Percentiles rank a stretch among this genome's conserved stretches.
Evolutionary conservation across 2,113 vertebrate species (phyloP).

Genomic region (Polypterus senegalus): DNA sequence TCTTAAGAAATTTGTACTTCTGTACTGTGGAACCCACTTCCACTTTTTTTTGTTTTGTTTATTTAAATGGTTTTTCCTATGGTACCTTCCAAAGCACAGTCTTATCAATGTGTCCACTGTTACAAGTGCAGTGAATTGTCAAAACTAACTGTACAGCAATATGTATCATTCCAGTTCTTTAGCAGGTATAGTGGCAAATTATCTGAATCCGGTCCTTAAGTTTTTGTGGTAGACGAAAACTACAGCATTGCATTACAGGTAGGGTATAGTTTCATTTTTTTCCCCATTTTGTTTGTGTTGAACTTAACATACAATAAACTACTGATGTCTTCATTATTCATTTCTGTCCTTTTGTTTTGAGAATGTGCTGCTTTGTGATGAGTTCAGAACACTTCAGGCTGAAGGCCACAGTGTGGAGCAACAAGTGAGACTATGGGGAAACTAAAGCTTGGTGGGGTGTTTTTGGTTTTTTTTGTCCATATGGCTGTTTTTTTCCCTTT

Average conservation of each 20-base stretch:
- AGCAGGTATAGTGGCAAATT: constrained; percentile 50
- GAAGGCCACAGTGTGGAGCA: too few species aligned
- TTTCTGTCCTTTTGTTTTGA: constrained; percentile 47
- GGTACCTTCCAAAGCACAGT: constrained; percentile 46
- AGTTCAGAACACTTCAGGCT: background rate
- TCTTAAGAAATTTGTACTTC: too few species aligned
- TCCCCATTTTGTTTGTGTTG: constrained; percentile 91
- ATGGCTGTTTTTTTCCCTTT: too few species aligned
- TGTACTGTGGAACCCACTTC: constrained; percentile 2
- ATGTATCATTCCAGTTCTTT: constrained; percentile 60
- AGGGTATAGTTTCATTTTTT: constrained; percentile 50
- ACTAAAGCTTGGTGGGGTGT: too few species aligned
- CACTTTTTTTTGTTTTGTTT: constrained; percentile 29
- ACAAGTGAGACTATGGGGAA: too few species aligned
- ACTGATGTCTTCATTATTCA: constrained; percentile 90
- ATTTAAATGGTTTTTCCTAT: constrained; percentile 2
- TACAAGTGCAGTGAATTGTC: constrained; percentile 50
- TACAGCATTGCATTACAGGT: constrained; percentile 72
- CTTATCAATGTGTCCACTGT: constrained; percentile 43
- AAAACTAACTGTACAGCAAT: constrained; percentile 40
- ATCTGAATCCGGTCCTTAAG: constrained; percentile 19
- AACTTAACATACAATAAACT: constrained; percentile 97
- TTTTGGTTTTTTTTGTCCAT: too few species aligned
- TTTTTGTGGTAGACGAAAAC: constrained; percentile 62
- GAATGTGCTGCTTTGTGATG: constrained; percentile 2